Evolutionary conservation across 1,140 invertebrate species (phyloP), one percentile per base, ranked within the genome.

Genomic region (Dendroctonus ponderosae): DNA sequence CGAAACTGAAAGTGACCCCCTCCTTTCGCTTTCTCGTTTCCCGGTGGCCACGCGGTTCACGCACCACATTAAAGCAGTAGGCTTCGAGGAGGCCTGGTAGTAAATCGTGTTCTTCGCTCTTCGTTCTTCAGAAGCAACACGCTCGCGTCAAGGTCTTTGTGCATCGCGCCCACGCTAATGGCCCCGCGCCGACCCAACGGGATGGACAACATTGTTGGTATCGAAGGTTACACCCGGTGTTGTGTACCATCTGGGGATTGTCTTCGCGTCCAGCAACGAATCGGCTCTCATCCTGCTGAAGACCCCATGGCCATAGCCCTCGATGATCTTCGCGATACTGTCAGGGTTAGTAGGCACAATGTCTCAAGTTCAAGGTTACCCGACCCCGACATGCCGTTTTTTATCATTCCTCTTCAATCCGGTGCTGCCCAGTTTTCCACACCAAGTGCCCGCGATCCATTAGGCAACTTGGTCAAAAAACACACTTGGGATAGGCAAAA

Each of bases 241-340:
- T 95, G 92, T 81, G 88, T 90, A 14, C 92, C 92, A 38, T 85
- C 80, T 70, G 87, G 88, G 50, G 90, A 91, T 70, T 94, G 92
- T 75, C 82, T 89, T 51, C 86, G 86, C 65, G 84, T 85, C 70
- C 79, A 75, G 61, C 81, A 81, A 48, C 77, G 75, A 59, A 15
- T 37, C 46, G 53, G 59, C 8, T 68, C 58, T 37, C 62, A 69
- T 49, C 76, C 75, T 64, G 78, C 74, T 60, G 75, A 77, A 69
- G 85, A 88, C 68, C 77, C 82, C 3, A 81, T 82, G 66, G 76
- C 86, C 1, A 92, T 93, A 49, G 82, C 85, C 40, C 73, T 87
- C 9, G 88, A 91, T 71, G 87, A 94, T 65, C 82, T 93, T 38
- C 85, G 88, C 42, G 90, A 92, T 65, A 87, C 87, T 39, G 88